Evolutionary conservation across 1,140 invertebrate species (phyloP), one percentile per base, ranked within the genome.

Genomic region (Chymomyza costata): DNA sequence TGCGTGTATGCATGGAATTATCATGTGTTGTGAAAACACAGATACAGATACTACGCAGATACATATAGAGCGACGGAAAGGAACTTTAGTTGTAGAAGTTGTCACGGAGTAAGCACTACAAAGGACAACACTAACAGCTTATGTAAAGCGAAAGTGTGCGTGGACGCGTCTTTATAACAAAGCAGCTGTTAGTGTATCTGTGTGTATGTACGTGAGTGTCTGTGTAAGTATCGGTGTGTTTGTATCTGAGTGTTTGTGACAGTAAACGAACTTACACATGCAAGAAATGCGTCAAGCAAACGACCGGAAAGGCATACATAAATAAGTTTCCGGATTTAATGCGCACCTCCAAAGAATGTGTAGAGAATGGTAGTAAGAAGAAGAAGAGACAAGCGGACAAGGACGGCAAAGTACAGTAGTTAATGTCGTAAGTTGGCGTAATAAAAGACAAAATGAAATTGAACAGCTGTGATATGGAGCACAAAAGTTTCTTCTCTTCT

Each of bases 1-100:
- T 78, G 73, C 73, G 73, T 78, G 67, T 78, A 80, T 80, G 73
- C 64, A 73, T 52, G 67, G 64, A 80, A 78, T 80, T 78, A 78
- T 73, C 73, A 80, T 80, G 73, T 78, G 73, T 78, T 78, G 67
- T 73, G 51, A 64, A 78, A 73, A 78, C 53, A 67, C 54, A 55
- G 13, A 40, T 39, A 34, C 51, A 47, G 19, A 31, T 43, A 40
- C 13, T n/a, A 3, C 31, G 6, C 25, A 28, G 5, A 5, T 6
- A 28, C 25, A 28, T n/a, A n/a, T n/a, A 25, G n/a, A n/a, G n/a
- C n/a, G n/a, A n/a, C n/a, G n/a, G n/a, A n/a, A n/a, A n/a, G 25
- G 5, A 28, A 28, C 25, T 10, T 5, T 28, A 5, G 21, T 25
- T 8, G 3, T 3, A 8, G 21, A 25, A 25, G 8, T 45, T 61